A percentile compares a stretch with the other conserved stretches of the same genome.
phyloP scores from a whole-genome alignment of 2,888 invertebrate species.

The Tholera decimalis region DNA sequence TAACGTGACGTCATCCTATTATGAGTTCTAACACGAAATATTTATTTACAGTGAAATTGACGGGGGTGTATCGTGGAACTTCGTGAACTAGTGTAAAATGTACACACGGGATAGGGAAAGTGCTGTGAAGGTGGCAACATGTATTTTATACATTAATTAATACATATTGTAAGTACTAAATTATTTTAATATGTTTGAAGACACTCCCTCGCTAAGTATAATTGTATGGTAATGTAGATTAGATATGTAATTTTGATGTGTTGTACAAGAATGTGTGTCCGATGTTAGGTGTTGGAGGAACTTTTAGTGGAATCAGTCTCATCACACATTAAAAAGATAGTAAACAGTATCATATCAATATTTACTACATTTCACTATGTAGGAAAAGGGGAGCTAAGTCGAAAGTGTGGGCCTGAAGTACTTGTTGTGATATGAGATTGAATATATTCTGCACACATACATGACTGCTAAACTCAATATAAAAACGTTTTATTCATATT shows the following conservation, averaged over 20 bases:
- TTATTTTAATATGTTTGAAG: slow-evolving; percentile 89
- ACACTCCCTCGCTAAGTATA: slow-evolving; percentile 86
- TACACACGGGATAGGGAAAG: slow-evolving; percentile 77
- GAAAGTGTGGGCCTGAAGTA: background rate
- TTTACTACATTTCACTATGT: slow-evolving; percentile 2
- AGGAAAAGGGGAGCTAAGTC: background rate
- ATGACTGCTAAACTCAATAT: too few species aligned
- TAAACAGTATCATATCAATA: slow-evolving; percentile 10
- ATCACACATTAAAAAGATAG: slow-evolving; percentile 11
- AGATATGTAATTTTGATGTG: slow-evolving; percentile 82
- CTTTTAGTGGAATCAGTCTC: slow-evolving; percentile 76
- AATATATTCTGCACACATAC: background rate
- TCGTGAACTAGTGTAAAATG: slow-evolving; percentile 71
- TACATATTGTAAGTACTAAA: slow-evolving; percentile 88
- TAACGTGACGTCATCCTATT: slow-evolving; percentile 5
- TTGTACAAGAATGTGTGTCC: slow-evolving; percentile 80
- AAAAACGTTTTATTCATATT: background rate
- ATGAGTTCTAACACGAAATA: slow-evolving; percentile 17
- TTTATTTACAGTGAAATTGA: slow-evolving; percentile 80
- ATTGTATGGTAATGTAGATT: slow-evolving; percentile 80
- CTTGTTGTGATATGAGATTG: background rate
- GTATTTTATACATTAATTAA: slow-evolving; percentile 85
- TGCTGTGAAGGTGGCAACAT: slow-evolving; percentile 86
- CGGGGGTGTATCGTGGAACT: slow-evolving; percentile 43
- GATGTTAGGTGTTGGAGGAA: slow-evolving; percentile 75